phyloP scores from a whole-genome alignment of 2,797 vertebrate genomes.

The Coilia nasus region DNA sequence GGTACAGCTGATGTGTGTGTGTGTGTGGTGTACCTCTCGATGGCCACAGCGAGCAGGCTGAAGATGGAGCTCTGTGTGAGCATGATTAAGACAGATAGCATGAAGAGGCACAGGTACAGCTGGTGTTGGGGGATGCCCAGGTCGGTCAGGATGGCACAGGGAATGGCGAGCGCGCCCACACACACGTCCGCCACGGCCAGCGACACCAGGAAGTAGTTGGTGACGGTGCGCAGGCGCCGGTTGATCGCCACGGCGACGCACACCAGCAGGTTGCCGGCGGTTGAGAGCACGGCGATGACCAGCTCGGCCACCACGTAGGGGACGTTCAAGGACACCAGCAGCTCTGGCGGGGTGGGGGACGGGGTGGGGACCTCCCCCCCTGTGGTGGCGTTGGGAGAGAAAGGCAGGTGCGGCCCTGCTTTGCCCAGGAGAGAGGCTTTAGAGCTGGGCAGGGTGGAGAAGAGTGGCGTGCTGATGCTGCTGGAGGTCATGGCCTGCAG shows the following conservation, averaged over 20 bases:
- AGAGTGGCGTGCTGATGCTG: constrained; percentile 33
- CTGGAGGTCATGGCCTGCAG: background rate
- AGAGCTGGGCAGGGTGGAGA: background rate
- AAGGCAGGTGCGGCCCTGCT: background rate
- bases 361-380: background rate
- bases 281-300: constrained; percentile 74
- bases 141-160: constrained; percentile 78
- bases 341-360: constrained; percentile 19
- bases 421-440: background rate
- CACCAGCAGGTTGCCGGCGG: constrained; percentile 72
- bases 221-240: constrained; percentile 73
- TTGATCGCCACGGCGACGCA: constrained; percentile 73
- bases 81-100: constrained; percentile 80
- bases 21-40: constrained; percentile 64
- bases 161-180: constrained; percentile 77
- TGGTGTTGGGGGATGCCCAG: constrained; percentile 71
- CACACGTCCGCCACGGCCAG: constrained; percentile 77
- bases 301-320: constrained; percentile 75
- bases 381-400: background rate
- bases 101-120: constrained; percentile 76
- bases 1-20: background rate
- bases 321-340: constrained; percentile 60
- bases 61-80: constrained; percentile 83
- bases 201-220: constrained; percentile 81
- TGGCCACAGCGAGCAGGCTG: constrained; percentile 76